Conservation (phyloP, 2,888 invertebrate genomes). For the Apamea anceps region DNA sequence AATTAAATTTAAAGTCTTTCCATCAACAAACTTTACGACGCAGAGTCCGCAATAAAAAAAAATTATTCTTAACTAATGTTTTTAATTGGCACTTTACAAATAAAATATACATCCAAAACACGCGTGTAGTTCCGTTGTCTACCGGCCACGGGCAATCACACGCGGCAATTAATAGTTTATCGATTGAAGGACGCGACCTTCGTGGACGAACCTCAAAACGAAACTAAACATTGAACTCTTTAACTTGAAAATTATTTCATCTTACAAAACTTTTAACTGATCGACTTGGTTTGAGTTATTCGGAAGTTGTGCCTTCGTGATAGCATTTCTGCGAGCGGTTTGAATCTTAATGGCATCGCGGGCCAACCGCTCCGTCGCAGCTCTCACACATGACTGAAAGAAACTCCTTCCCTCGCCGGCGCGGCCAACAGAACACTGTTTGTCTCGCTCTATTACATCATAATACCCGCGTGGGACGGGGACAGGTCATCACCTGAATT, state of each 20-base stretch:
- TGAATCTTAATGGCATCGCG: constrained; percentile 85
- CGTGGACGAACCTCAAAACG: constrained; percentile 81
- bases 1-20: constrained; percentile 75
- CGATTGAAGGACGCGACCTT: constrained; percentile 90
- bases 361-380: constrained; percentile 80
- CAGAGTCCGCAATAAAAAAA: constrained; percentile 68
- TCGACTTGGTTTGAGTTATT: constrained; percentile 81
- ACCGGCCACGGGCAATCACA: constrained; percentile 84
- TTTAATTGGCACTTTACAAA: constrained; percentile 86
- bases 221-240: constrained; percentile 84
- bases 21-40: constrained; percentile 71
- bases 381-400: constrained; percentile 81
- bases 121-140: constrained; percentile 82
- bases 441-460: constrained; percentile 69
- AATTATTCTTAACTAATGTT: constrained; percentile 71
- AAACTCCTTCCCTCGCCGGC: constrained; percentile 60
- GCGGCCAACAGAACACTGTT: constrained; percentile 65
- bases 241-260: constrained; percentile 82
- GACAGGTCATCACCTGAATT: constrained; percentile 82
- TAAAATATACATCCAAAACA: constrained; percentile 85
- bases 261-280: constrained; percentile 78
- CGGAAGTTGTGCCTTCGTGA: constrained; percentile 88
- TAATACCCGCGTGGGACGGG: constrained; percentile 59
- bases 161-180: constrained; percentile 89
- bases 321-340: constrained; percentile 87